Percentiles rank a stretch among this genome's conserved stretches.
phyloP scores from a whole-genome alignment of 2,888 invertebrate genomes.

The Lasioglossum oenotherae region DNA sequence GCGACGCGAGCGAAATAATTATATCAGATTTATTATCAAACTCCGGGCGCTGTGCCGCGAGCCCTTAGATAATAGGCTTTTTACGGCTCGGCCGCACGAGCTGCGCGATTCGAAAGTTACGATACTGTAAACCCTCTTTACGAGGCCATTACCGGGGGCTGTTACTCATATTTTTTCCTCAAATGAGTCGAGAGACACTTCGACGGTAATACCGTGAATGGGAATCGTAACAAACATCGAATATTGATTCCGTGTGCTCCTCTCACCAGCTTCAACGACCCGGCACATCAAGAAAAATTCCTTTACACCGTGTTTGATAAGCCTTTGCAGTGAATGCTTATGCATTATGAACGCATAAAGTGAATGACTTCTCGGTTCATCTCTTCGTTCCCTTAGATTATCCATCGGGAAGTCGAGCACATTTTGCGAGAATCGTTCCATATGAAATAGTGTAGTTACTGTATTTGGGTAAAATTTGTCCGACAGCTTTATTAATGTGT shows the following conservation, averaged over 20 bases:
- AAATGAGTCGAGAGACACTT: conserved; percentile 59
- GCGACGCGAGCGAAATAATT: conserved; percentile 68
- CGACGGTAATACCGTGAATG: conserved; percentile 47
- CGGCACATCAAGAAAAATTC: neutral
- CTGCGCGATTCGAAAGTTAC: conserved; percentile 73
- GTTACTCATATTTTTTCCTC: conserved; percentile 67
- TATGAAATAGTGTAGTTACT: too few species aligned
- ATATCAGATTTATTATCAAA: conserved; percentile 69
- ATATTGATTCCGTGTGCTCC: conserved; percentile 7
- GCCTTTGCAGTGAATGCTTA: too few species aligned
- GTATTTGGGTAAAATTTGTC: neutral
- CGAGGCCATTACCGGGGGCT: conserved; percentile 72
- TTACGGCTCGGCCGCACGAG: conserved; percentile 67
- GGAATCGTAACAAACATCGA: conserved; percentile 3
- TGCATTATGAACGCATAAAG: too few species aligned
- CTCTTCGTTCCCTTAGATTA: too few species aligned
- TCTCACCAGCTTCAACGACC: neutral
- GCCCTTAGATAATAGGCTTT: conserved; percentile 72
- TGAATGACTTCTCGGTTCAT: too few species aligned
- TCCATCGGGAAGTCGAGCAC: too few species aligned
- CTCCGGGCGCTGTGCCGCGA: conserved; percentile 54
- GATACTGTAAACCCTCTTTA: conserved; percentile 74
- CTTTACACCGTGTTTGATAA: neutral
- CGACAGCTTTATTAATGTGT: too few species aligned
- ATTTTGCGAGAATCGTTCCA: too few species aligned